Percentiles rank a stretch among this genome's conserved stretches.
phyloP scores from a whole-genome alignment of 92 coral and sea anemone species.

The Bergia puertoricense region DNA sequence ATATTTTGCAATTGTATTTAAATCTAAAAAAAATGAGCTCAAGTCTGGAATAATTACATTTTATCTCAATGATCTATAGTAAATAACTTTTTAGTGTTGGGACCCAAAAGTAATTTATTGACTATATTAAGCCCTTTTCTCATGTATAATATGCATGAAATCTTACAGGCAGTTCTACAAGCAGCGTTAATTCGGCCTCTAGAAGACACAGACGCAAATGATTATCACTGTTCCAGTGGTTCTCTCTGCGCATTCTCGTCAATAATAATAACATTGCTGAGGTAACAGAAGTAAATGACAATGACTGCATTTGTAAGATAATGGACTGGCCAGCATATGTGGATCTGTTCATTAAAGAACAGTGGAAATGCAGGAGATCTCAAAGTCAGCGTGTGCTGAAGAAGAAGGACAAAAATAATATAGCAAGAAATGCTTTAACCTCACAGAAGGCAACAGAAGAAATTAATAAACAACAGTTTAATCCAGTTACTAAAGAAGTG shows the following conservation, averaged over 20 bases:
- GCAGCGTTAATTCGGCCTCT: too few relatives aligned
- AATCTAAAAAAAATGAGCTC: too few relatives aligned
- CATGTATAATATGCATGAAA: too few relatives aligned
- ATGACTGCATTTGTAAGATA: neutral
- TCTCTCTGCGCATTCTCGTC: neutral
- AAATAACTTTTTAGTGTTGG: too few relatives aligned
- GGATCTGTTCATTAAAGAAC: neutral
- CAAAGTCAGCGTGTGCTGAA: neutral
- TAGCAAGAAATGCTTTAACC: neutral
- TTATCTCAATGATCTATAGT: too few relatives aligned
- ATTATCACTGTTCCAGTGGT: neutral
- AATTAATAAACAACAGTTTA: neutral
- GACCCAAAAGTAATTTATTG: too few relatives aligned
- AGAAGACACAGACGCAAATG: neutral
- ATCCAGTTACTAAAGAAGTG: neutral
- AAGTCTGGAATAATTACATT: too few relatives aligned
- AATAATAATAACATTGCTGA: neutral
- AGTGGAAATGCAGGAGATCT: neutral
- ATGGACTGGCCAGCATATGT: constrained; percentile 8
- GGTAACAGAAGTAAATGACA: neutral
- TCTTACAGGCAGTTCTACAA: too few relatives aligned
- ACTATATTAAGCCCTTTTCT: too few relatives aligned
- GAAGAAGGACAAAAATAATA: neutral
- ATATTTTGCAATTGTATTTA: too few relatives aligned
- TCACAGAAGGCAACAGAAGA: neutral